These are phyloP conservation scores for Willowsia nigromaculata DNA, from an alignment of 2,888 invertebrate genomes.

Conservation along the genomic window DNA sequence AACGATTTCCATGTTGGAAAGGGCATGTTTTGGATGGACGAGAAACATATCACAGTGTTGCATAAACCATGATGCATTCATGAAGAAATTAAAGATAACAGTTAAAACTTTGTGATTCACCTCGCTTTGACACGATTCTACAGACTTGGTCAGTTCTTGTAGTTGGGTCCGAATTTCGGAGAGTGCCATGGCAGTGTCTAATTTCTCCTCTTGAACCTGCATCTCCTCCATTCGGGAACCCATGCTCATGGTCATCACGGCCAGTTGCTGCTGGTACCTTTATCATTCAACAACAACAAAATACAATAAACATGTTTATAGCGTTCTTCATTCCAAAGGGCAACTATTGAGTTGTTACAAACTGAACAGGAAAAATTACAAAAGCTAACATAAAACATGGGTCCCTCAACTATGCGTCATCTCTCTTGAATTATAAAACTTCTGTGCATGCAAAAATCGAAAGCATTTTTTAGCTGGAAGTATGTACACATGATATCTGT, in stretches of 20 bases:
- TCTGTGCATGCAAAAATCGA: neutral
- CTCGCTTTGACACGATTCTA: slow-evolving; percentile 96
- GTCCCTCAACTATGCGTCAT: neutral
- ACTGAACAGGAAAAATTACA: neutral
- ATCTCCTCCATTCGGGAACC: slow-evolving; percentile 96
- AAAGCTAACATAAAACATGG: neutral
- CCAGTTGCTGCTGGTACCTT: slow-evolving; percentile 98
- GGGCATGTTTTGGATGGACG: neutral
- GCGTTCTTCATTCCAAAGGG: neutral
- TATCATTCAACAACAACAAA: slow-evolving; percentile 42
- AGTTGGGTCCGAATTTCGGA: slow-evolving; percentile 95
- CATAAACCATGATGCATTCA: neutral
- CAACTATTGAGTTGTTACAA: neutral
- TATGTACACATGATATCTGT: neutral
- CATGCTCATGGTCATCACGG: slow-evolving; percentile 98
- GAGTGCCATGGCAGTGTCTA: slow-evolving; percentile 94
- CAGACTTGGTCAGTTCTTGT: slow-evolving; percentile 95
- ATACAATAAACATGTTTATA: neutral
- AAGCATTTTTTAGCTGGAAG: neutral
- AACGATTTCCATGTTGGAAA: neutral
- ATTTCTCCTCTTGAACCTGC: slow-evolving; percentile 86
- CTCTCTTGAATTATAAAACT: neutral
- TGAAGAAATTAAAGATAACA: neutral
- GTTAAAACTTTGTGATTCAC: slow-evolving; percentile 81
- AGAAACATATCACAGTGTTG: neutral